These are phyloP conservation scores for Diachrysia chrysitis DNA, from an alignment of 2,888 invertebrate species.

Conservation along the genomic window DNA sequence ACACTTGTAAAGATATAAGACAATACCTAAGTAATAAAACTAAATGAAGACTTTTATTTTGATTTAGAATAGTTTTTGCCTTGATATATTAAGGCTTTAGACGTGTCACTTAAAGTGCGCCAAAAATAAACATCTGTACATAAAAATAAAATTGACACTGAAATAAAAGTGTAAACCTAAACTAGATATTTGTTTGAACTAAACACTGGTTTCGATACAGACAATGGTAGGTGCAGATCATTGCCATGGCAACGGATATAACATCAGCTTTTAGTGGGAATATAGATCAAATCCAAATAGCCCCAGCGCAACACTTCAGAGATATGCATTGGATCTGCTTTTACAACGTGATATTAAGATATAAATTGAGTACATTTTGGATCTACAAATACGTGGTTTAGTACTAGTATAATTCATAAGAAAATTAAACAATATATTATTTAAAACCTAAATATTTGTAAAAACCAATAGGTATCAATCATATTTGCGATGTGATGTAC, in stretches of 20 bases:
- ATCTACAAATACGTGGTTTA: neutral
- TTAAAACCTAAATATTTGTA: too few relatives aligned
- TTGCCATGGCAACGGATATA: slow-evolving; percentile 8
- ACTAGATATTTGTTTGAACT: neutral
- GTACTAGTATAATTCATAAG: neutral
- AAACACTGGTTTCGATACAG: neutral
- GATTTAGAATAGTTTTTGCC: too few relatives aligned
- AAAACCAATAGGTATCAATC: too few relatives aligned
- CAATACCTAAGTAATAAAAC: too few relatives aligned
- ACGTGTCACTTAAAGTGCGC: too few relatives aligned
- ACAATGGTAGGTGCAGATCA: slow-evolving; percentile 3
- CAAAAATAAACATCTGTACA: neutral
- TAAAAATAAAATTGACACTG: neutral
- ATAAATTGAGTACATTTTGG: neutral
- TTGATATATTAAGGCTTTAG: too few relatives aligned
- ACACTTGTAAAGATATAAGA: too few relatives aligned
- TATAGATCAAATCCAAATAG: slow-evolving; percentile 12
- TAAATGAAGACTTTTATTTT: too few relatives aligned
- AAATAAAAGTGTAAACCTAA: neutral
- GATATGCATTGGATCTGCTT: neutral
- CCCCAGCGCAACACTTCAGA: neutral
- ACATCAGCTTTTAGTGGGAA: slow-evolving; percentile 8
- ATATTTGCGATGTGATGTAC: too few relatives aligned
- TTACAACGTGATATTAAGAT: neutral
- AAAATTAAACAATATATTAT: too few relatives aligned